Conservation (phyloP, 1,140 invertebrate genomes). For the Oscheius sp. region DNA sequence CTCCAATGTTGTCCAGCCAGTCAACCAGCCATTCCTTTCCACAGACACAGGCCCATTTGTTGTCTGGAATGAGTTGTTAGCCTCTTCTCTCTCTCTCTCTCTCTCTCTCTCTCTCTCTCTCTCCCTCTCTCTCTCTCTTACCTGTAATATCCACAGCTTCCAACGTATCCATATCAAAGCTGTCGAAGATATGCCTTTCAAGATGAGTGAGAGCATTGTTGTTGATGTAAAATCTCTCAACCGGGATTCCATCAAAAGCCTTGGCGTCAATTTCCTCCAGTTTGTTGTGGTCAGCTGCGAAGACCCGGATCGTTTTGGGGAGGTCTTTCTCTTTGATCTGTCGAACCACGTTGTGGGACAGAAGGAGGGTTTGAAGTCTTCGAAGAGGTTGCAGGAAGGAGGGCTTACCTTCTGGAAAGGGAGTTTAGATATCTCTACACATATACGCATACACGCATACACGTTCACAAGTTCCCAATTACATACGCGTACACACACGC, state of each 20-base stretch:
- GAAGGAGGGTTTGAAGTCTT: constrained; percentile 39
- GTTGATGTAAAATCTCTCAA: constrained; percentile 49
- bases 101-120: constrained; percentile 27
- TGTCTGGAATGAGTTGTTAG: constrained; percentile 31
- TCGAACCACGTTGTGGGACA: constrained; percentile 45
- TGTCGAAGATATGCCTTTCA: constrained; percentile 47
- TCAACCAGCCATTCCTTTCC: constrained; percentile 52
- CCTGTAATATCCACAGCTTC: constrained; percentile 52
- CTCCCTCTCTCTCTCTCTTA: no score
- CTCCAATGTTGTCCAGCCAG: constrained; percentile 49
- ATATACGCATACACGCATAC: no score
- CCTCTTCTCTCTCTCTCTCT: not conserved
- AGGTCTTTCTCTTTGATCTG: constrained; percentile 48
- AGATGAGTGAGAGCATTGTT: constrained; percentile 50
- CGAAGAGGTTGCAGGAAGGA: constrained; percentile 42
- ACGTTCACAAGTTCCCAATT: no score
- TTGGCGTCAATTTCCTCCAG: constrained; percentile 48
- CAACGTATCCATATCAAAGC: constrained; percentile 40
- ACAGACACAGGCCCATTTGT: constrained; percentile 53
- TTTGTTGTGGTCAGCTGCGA: constrained; percentile 46
- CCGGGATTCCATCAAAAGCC: constrained; percentile 46
- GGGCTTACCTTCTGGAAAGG: not conserved
- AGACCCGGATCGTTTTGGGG: constrained; percentile 38
- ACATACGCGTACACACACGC: no score
- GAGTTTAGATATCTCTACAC: no score